phyloP scores from a whole-genome alignment of 1,140 invertebrate species.

The Harpegnathos saltator region DNA sequence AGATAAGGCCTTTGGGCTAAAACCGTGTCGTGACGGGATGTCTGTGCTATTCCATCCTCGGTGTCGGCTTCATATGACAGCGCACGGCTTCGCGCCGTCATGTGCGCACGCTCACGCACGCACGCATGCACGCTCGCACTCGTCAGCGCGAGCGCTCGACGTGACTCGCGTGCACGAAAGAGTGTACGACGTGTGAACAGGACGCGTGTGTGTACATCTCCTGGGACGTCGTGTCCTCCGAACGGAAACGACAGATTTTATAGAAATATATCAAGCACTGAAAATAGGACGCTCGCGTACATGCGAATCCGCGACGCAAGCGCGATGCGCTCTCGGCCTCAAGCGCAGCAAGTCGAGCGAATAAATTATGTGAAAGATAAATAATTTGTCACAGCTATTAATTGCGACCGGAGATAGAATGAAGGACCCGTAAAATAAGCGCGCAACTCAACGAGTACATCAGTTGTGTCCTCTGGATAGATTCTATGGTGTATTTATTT shows the following conservation, averaged over 20 bases:
- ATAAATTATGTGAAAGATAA: no score
- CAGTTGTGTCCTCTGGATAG: background rate
- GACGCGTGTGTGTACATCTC: conserved; percentile 9
- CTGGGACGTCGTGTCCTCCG: background rate
- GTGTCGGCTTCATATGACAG: conserved; percentile 64
- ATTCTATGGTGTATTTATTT: conserved; percentile 31
- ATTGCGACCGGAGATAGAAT: no score
- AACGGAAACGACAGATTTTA: background rate
- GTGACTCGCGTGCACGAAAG: conserved; percentile 61
- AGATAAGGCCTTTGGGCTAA: conserved; percentile 79
- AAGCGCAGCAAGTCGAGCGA: no score
- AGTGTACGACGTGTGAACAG: conserved; percentile 37
- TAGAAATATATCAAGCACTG: no score
- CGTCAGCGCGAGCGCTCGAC: conserved; percentile 10
- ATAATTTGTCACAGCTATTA: no score
- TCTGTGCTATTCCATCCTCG: conserved; percentile 65
- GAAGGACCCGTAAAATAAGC: no score
- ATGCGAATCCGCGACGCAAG: no score
- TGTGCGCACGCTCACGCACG: background rate
- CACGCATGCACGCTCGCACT: background rate
- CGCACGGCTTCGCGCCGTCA: background rate
- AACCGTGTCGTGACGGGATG: conserved; percentile 79
- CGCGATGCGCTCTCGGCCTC: no score
- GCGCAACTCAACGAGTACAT: no score
- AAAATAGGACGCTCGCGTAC: no score